Conservation (phyloP, 2,113 vertebrate species). For the Hydropotes inermis region DNA sequence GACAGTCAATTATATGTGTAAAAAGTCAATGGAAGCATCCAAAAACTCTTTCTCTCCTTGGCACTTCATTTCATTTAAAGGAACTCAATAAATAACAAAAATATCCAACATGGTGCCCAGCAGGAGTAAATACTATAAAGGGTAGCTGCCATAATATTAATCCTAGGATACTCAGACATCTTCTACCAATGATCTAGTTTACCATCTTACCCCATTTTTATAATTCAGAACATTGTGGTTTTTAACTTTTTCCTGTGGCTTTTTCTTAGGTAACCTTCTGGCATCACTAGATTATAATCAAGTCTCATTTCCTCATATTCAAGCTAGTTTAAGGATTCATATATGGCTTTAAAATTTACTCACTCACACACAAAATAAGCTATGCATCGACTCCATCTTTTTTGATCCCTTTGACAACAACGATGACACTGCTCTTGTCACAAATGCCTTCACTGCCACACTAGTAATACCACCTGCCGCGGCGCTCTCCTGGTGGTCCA, state of each 20-base stretch:
- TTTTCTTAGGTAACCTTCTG: background rate
- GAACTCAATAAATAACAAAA: background rate
- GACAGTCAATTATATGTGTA: background rate
- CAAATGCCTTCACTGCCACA: background rate
- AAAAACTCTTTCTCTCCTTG: background rate
- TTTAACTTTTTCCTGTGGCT: background rate
- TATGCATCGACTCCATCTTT: background rate
- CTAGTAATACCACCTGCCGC: background rate
- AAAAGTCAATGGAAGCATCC: background rate
- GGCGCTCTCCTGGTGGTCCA: background rate
- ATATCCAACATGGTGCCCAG: background rate
- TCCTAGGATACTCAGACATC: background rate
- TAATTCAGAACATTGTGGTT: background rate
- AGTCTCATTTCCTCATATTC: background rate
- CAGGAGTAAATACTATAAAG: background rate
- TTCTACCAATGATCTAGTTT: background rate
- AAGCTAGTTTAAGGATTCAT: background rate
- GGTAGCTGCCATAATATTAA: background rate
- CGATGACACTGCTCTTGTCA: background rate
- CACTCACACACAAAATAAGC: background rate
- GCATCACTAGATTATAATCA: background rate
- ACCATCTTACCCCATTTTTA: background rate
- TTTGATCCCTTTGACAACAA: background rate
- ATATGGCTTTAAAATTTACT: background rate
- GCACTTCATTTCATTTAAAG: background rate